Evolutionary conservation across 2,888 invertebrate species (phyloP).

Genomic region (Corythucha ciliata): DNA sequence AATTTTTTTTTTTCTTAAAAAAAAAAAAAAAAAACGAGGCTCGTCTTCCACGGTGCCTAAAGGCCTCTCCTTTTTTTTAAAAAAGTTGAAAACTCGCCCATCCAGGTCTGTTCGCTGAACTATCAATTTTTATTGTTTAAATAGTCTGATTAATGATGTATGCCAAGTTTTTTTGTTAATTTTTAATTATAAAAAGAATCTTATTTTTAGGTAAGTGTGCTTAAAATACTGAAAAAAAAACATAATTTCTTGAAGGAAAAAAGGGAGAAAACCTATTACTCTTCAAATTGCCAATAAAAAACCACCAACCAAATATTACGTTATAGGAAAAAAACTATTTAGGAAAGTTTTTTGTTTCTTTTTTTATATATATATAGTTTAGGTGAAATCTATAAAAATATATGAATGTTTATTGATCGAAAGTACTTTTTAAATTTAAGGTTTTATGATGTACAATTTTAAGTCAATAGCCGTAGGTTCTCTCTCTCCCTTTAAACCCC

Average conservation of each 20-base stretch:
- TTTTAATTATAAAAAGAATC: no score
- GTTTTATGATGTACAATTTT: slow-evolving; percentile 27
- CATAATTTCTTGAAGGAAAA: slow-evolving; percentile 15
- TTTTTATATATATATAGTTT: slow-evolving; percentile 12
- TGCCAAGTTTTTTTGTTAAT: no score
- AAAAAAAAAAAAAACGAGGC: no score
- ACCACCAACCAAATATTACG: slow-evolving; percentile 32
- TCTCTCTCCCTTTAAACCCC: slow-evolving; percentile 5
- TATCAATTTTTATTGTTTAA: background rate
- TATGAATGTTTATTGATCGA: slow-evolving; percentile 24
- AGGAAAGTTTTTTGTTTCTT: slow-evolving; percentile 25
- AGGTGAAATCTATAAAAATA: slow-evolving; percentile 18
- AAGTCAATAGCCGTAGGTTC: slow-evolving; percentile 36
- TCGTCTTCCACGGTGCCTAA: no score
- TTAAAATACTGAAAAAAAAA: slow-evolving; percentile 12
- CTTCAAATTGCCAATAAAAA: slow-evolving; percentile 31
- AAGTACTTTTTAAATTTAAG: slow-evolving; percentile 22
- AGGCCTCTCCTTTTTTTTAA: no score
- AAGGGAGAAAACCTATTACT: slow-evolving; percentile 2
- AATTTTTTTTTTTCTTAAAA: no score
- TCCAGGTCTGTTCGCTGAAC: background rate
- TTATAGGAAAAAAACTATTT: slow-evolving; percentile 25
- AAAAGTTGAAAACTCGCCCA: no score
- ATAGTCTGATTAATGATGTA: background rate
- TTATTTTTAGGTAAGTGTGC: no score